Evolutionary conservation across 2,888 invertebrate species (phyloP), one percentile per base, ranked within the genome.

Genomic region (Beris chalybata): DNA sequence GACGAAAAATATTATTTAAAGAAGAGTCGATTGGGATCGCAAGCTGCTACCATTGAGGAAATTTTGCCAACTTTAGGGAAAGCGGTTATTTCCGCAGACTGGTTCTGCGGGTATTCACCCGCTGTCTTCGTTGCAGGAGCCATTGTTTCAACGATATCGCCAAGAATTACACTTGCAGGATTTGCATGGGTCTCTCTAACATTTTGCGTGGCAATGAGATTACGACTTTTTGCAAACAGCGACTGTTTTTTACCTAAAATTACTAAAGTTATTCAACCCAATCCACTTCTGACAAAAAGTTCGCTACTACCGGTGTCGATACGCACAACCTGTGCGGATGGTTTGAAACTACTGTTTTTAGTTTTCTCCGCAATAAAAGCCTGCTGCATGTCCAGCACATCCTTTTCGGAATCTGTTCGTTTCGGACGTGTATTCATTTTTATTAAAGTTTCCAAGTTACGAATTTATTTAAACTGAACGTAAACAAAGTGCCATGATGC

Each of bases 331-430:
- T 85, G 85, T 0, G 89, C 90, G 0, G 90, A 85, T 3, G 89
- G 86, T 67, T 84, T 82, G 63, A 86, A 78, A 56, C 81, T 80
- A 31, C 83, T 82, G 71, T 85, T 85, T 68, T 83, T 83, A 9
- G 77, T 75, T 69, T 84, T 85, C 71, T 87, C 83, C 48, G 77
- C 81, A 22, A 88, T 76, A 75, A 89, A 92, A 70, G 89, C 88
- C 72, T 87, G 85, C 76, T 92, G 91, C 85, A 90, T 86, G 66
- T 84, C 85, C 22, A 92, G 80, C 45, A 92, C 83, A 74, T 92
- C 91, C 13, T 89, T 87, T 73, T 92, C 91, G 50, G 83, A 85
- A 76, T 92, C 92, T 5, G 84, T 84, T 3, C 85, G 84, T 74
- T 87, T 88, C 0, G 91, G 91, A 71, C 91, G 82, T 71, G 82